Base-by-base conservation (phyloP, 1,140 invertebrate species). In the Choristoneura fumiferana region DNA sequence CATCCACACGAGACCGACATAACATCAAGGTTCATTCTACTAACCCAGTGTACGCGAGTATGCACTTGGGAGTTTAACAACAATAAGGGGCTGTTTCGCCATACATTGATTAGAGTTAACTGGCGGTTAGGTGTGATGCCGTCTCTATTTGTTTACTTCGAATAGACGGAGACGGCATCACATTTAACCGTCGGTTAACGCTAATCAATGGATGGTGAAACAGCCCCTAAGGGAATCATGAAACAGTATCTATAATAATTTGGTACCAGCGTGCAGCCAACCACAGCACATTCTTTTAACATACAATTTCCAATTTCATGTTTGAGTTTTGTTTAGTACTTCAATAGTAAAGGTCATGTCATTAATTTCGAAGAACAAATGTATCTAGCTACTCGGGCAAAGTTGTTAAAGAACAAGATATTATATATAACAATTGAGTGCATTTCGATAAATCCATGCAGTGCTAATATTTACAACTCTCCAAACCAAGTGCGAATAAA, bases 241-340 rank as follows among this genome's bases (percentile, higher is more conserved):
- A 59, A 57, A 33, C 52, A 38, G 56, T 40, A 29, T 54, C n/a
- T n/a, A n/a, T n/a, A n/a, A n/a, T n/a, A 14, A 43, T 43, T 43
- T 12, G 15, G 9, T 15, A 17, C 4, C 4, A 36, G n/a, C 52
- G 29, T 54, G 15, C 52, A 12, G 9, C 2, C 22, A 29, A 53
- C 49, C 34, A 36, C n/a, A 54, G 1, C 4, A 35, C 52, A 54
- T 15, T 54, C 52, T 10, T 12, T 10, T 13, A 15, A 35, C 13
- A 29, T 63, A 52, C 49, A 56, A 56, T 61, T 61, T 57, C 36
- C 59, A 75, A 76, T 77, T 77, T 73, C 70, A 59, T 67, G 76
- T 79, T 79, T 75, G 70, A 76, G 74, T 52, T 36, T 53, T 55
- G 54, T 71, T 65, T 60, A 68, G 62, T 63, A 49, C 37, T 36